These are phyloP conservation scores for Psephotus haematonotus DNA, from an alignment of 2,113 vertebrate genomes.

Conservation along the genomic window DNA sequence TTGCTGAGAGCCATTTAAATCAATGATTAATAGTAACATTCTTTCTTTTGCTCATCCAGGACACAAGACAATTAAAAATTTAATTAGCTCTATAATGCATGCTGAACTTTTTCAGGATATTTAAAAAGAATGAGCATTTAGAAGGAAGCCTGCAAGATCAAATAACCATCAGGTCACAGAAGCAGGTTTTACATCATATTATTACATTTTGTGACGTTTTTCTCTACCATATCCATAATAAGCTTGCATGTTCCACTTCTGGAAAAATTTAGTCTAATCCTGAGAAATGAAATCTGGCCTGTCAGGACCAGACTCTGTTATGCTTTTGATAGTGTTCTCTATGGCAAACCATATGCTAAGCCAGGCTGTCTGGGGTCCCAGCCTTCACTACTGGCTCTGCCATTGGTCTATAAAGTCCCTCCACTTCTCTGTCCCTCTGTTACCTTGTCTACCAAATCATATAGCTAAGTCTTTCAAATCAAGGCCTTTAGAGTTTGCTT, in stretches of 20 bases:
- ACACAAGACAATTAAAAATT: background rate
- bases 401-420: background rate
- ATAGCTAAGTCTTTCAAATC: background rate
- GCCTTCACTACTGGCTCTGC: background rate
- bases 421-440: background rate
- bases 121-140: background rate
- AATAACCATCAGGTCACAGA: background rate
- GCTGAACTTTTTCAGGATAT: background rate
- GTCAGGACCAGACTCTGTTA: background rate
- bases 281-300: background rate
- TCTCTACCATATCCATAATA: background rate
- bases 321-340: background rate
- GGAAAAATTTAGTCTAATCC: background rate
- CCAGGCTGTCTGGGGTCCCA: background rate
- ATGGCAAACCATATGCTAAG: accelerated
- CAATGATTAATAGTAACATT: background rate
- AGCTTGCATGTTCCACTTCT: background rate
- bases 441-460: background rate
- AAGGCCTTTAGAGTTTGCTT: background rate
- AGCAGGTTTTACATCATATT: background rate
- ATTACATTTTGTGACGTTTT: background rate
- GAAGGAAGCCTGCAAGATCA: background rate
- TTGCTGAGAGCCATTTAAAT: constrained; percentile 21
- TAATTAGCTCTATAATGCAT: background rate
- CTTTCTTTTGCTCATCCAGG: background rate